Conservation (phyloP, 2,888 invertebrate species). For the Arctia plantaginis region DNA sequence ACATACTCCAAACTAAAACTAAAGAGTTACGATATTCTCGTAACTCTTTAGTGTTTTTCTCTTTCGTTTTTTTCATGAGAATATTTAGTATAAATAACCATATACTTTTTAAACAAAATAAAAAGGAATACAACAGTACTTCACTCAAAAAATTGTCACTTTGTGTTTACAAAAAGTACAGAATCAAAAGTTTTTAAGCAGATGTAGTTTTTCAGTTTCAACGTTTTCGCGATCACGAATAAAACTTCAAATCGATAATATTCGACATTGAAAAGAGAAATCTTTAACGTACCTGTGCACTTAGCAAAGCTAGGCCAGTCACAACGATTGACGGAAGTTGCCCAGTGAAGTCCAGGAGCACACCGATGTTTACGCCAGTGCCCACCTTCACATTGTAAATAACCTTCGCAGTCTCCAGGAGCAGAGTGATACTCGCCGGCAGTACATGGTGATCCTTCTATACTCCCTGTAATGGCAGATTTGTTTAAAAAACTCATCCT, state of each 20-base stretch:
- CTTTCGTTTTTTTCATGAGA: no score
- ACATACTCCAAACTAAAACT: no score
- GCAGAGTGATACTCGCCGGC: conserved; percentile 87
- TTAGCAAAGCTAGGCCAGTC: conserved; percentile 93
- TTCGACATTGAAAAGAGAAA: not conserved
- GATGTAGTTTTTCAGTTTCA: not conserved
- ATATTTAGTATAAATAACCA: not conserved
- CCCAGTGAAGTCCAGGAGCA: conserved; percentile 94
- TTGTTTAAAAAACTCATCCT: not conserved
- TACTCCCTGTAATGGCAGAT: conserved; percentile 74
- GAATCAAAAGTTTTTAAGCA: not conserved
- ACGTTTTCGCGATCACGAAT: not conserved
- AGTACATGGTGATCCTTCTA: conserved; percentile 76
- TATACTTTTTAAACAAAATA: no score
- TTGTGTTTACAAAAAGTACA: not conserved
- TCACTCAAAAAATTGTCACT: not conserved
- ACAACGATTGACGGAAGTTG: conserved; percentile 88
- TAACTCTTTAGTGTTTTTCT: no score
- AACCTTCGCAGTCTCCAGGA: conserved; percentile 90
- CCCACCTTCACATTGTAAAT: conserved; percentile 92
- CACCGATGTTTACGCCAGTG: conserved; percentile 90
- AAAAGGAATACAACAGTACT: no score
- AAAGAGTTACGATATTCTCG: no score
- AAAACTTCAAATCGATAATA: not conserved
- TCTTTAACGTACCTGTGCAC: conserved; percentile 79